Conservation (phyloP, 2,888 invertebrate species). For the Drosophila robusta region DNA sequence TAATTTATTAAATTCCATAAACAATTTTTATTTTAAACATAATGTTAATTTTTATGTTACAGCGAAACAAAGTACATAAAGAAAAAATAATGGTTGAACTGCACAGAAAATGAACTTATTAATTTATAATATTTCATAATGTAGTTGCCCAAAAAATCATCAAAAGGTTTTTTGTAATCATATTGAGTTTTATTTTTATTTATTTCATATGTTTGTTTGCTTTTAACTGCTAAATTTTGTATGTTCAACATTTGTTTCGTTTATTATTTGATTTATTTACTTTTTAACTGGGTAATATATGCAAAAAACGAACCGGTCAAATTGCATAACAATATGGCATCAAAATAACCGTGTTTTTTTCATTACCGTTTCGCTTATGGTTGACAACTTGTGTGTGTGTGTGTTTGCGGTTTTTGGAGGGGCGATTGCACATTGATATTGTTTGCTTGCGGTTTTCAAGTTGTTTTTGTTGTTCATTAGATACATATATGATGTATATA, state of each 20-base stretch:
- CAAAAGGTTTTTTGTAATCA: conserved; percentile 13
- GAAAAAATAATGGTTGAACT: neutral
- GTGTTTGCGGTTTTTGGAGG: conserved; percentile 19
- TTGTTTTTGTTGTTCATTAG: conserved; percentile 53
- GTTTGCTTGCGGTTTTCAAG: conserved; percentile 43
- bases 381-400: conserved; percentile 37
- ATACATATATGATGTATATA: conserved; percentile 37
- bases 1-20: too few relatives aligned
- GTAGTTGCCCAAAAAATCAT: neutral
- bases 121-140: too few relatives aligned
- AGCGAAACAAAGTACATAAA: too few relatives aligned
- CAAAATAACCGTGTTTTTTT: conserved; percentile 69
- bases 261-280: conserved; percentile 65
- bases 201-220: conserved; percentile 70
- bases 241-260: conserved; percentile 76
- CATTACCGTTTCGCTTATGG: conserved; percentile 42
- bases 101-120: neutral
- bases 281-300: conserved; percentile 73
- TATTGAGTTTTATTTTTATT: conserved; percentile 64
- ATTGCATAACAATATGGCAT: conserved; percentile 78
- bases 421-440: conserved; percentile 59
- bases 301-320: conserved; percentile 62
- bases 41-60: neutral
- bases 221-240: conserved; percentile 77
- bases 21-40: neutral